A percentile compares a stretch with the other conserved stretches of the same genome.
phyloP scores from a whole-genome alignment of 1,140 invertebrate species.

The Pogonognathellus flavescens region DNA sequence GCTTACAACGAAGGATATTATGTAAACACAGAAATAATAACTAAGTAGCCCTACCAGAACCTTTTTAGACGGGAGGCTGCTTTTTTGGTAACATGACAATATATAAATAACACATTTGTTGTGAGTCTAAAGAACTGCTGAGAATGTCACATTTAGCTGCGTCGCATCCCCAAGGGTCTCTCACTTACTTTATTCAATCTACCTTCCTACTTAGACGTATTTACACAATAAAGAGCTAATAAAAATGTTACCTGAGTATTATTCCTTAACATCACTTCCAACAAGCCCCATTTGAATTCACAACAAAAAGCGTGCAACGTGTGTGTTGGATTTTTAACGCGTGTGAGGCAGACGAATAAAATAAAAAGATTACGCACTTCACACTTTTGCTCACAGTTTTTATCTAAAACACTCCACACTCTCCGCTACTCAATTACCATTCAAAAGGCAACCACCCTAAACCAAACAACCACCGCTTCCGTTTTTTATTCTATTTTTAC shows the following conservation, averaged over 20 bases:
- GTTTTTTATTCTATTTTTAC: neutral
- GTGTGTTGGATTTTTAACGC: conserved; percentile 4
- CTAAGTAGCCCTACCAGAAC: neutral
- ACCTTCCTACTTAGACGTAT: neutral
- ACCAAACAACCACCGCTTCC: too few species aligned
- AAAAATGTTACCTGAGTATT: conserved; percentile 60
- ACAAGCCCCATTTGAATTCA: conserved; percentile 6
- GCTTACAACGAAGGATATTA: too few species aligned
- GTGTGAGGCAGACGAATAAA: conserved; percentile 40
- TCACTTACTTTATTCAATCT: neutral
- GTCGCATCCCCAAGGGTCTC: neutral
- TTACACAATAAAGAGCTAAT: conserved; percentile 44
- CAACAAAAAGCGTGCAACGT: neutral
- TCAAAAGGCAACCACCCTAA: too few species aligned
- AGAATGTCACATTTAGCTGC: conserved; percentile 26
- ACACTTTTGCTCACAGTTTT: conserved; percentile 56
- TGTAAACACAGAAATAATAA: neutral
- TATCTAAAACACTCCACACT: too few species aligned
- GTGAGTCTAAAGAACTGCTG: neutral
- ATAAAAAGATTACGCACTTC: conserved; percentile 64
- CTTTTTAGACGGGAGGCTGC: too few species aligned
- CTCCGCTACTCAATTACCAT: too few species aligned
- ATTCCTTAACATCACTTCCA: neutral
- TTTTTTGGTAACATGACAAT: neutral
- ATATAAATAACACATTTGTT: conserved; percentile 1